Conservation (phyloP, 2,888 invertebrate species). For the Xanthorhoe spadicearia region DNA sequence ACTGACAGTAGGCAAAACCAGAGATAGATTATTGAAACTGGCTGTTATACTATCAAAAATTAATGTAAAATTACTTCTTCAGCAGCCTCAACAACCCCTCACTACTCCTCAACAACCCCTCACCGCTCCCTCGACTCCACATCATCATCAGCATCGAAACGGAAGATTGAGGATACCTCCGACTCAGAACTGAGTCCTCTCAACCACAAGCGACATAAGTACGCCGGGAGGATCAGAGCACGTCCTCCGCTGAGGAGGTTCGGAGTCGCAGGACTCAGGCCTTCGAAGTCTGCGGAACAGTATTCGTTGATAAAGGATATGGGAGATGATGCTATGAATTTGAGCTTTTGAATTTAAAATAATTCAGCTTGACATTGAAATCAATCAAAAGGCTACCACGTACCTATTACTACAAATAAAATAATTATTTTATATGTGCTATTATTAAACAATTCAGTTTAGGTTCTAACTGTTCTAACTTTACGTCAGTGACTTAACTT, state of each 20-base stretch:
- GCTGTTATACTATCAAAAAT: too few relatives aligned
- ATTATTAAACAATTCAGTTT: too few relatives aligned
- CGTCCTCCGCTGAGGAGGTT: conserved; percentile 70
- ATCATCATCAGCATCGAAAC: conserved; percentile 69
- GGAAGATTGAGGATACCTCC: conserved; percentile 68
- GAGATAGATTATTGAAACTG: too few relatives aligned
- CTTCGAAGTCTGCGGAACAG: conserved; percentile 64
- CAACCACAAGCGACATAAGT: conserved; percentile 75
- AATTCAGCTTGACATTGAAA: too few relatives aligned
- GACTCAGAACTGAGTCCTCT: conserved; percentile 70
- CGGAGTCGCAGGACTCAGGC: conserved; percentile 60
- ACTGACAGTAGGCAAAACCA: too few relatives aligned
- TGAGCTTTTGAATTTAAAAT: conserved; percentile 57
- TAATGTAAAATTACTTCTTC: conserved; percentile 31
- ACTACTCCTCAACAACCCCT: conserved; percentile 60
- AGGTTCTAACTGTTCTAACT: too few relatives aligned
- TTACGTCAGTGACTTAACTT: too few relatives aligned
- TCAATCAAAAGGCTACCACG: too few relatives aligned
- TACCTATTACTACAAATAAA: too few relatives aligned
- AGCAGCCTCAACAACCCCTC: conserved; percentile 60
- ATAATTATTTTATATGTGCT: too few relatives aligned
- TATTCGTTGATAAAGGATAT: conserved; percentile 56
- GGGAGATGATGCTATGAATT: conserved; percentile 62
- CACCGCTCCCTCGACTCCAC: conserved; percentile 58
- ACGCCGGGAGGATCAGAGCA: conserved; percentile 71